phyloP scores from a whole-genome alignment of 2,113 vertebrate species.

The Hyaena hyaena region DNA sequence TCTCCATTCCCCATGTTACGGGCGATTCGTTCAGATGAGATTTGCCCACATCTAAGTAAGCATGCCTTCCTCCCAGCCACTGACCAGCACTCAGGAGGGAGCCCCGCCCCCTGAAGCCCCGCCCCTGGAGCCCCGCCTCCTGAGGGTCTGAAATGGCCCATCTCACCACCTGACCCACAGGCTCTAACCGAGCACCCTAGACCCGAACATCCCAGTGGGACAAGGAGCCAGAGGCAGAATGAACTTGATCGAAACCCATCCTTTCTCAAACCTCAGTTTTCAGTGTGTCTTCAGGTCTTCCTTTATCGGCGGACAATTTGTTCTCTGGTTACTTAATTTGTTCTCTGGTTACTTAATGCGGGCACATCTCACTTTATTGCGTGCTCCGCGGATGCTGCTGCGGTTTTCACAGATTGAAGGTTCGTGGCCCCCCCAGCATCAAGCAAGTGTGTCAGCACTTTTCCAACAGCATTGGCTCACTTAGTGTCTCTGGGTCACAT shows the following conservation, averaged over 20 bases:
- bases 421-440: background rate
- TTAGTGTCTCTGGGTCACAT: background rate
- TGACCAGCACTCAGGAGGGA: background rate
- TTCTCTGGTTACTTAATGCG: background rate
- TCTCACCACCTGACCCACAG: accelerated
- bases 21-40: background rate
- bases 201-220: background rate
- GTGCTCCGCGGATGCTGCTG: background rate
- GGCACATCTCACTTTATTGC: background rate
- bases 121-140: no score
- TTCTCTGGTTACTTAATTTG: background rate
- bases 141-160: background rate
- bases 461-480: background rate
- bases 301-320: background rate
- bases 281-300: accelerated
- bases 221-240: background rate
- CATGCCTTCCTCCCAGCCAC: background rate
- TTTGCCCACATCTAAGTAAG: no score
- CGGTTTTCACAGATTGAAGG: background rate
- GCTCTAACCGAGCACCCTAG: background rate
- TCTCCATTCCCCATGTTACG: background rate
- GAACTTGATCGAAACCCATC: background rate
- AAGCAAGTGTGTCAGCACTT: background rate
- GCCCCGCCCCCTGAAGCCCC: background rate
- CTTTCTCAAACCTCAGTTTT: background rate